Conservation (phyloP, 2,113 vertebrate species). For the Raja brachyura region DNA sequence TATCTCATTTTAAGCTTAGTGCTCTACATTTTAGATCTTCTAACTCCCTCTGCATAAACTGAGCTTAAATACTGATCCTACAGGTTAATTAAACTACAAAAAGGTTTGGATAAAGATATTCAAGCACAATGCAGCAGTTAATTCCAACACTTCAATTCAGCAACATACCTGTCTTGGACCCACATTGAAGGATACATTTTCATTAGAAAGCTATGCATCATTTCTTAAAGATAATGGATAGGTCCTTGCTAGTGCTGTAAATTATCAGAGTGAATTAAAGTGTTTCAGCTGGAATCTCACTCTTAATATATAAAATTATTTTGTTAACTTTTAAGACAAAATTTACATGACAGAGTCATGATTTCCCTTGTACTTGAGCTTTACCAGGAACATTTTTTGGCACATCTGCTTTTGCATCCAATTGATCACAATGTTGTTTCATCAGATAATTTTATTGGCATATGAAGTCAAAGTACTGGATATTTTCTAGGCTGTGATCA, state of each 20-base stretch:
- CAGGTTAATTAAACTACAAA: not conserved
- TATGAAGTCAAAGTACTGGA: conserved; percentile 6
- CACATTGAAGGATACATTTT: not conserved
- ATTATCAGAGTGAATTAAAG: not conserved
- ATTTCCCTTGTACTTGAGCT: not conserved
- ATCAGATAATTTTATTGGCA: conserved; percentile 14
- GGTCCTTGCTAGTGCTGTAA: not conserved
- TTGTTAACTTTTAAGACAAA: not conserved
- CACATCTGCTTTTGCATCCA: conserved; percentile 4
- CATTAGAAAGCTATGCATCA: not conserved
- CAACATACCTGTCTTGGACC: not conserved
- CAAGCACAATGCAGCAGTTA: not conserved
- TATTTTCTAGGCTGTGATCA: not conserved
- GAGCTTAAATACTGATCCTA: not conserved
- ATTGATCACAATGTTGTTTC: not conserved
- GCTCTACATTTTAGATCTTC: not conserved
- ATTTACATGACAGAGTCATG: not conserved
- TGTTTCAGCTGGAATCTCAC: not conserved
- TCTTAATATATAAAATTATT: not conserved
- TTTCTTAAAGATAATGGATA: not conserved
- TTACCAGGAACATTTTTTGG: not conserved
- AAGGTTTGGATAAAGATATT: not conserved
- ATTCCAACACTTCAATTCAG: not conserved
- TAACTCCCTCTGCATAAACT: not conserved
- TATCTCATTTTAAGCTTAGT: not conserved